A percentile compares a stretch with the other conserved stretches of the same genome.
Evolutionary conservation across 2,888 invertebrate genomes (phyloP).

Genomic region (Timema podura): DNA sequence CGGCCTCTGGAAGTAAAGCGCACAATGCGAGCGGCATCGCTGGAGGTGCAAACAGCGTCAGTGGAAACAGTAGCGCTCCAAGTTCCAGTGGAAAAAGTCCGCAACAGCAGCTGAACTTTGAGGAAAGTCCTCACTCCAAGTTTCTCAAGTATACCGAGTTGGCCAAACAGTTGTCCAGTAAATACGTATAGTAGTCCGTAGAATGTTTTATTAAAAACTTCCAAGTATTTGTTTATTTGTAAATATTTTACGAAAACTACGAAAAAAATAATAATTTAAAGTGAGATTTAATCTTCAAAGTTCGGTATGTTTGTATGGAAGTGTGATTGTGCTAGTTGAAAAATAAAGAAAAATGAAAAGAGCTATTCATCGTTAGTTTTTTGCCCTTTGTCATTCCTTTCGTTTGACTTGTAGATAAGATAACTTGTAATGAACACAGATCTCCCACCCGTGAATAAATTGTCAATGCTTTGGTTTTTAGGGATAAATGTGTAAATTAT

Average conservation of each 20-base stretch:
- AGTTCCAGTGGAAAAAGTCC: conserved; percentile 42
- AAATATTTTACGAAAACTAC: conserved; percentile 6
- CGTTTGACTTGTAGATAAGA: too few species aligned
- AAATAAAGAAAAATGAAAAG: too few species aligned
- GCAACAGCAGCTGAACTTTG: conserved; percentile 51
- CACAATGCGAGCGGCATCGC: too few species aligned
- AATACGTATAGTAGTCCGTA: conserved; percentile 70
- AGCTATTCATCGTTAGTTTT: too few species aligned
- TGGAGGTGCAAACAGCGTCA: conserved; percentile 27
- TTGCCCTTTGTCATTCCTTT: too few species aligned
- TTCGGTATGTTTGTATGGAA: too few species aligned
- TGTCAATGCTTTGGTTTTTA: too few species aligned
- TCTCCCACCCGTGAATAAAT: too few species aligned
- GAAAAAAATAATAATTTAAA: conserved; percentile 16
- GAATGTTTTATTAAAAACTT: conserved; percentile 6
- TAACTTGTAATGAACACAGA: too few species aligned
- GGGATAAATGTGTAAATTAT: too few species aligned
- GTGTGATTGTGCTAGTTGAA: too few species aligned
- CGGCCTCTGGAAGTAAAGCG: conserved; percentile 36
- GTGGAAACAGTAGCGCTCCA: conserved; percentile 26
- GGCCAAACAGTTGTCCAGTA: conserved; percentile 96
- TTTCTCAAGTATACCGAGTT: conserved; percentile 98
- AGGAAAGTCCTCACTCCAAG: conserved; percentile 94
- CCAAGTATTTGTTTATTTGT: conserved; percentile 11
- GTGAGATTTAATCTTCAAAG: too few species aligned